phyloP scores from a whole-genome alignment of 2,113 vertebrate species.

The Stigmatopora nigra region DNA sequence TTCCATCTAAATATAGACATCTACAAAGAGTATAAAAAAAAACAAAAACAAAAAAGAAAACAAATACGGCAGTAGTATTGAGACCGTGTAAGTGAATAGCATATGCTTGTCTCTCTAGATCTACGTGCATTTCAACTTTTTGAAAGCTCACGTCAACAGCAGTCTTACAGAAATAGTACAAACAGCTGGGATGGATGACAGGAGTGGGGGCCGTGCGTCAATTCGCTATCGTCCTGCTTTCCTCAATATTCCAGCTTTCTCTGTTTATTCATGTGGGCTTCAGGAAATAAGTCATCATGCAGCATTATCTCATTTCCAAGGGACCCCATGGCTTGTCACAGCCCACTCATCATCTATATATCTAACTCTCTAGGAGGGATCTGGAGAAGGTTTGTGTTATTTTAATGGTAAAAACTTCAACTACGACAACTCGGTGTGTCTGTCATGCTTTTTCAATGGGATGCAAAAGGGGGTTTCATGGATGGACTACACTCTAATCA shows the following conservation, averaged over 20 bases:
- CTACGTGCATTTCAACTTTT: slow-evolving; percentile 12
- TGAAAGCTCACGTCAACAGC: slow-evolving; percentile 36
- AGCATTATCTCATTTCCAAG: slow-evolving; percentile 50
- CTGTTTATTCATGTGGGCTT: slow-evolving; percentile 44
- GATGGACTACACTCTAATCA: slow-evolving; percentile 66
- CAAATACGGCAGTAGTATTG: slow-evolving; percentile 34
- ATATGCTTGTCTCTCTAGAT: slow-evolving; percentile 39
- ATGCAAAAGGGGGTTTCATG: slow-evolving; percentile 64
- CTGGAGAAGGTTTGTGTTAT: slow-evolving; percentile 49
- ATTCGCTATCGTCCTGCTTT: slow-evolving; percentile 9
- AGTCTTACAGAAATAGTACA: slow-evolving; percentile 23
- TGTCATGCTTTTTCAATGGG: slow-evolving; percentile 25
- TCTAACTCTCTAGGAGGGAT: slow-evolving; percentile 38
- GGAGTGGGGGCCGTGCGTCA: slow-evolving; percentile 3
- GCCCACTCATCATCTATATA: slow-evolving; percentile 17
- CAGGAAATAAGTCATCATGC: slow-evolving; percentile 55
- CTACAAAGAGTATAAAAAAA: slow-evolving; percentile 38
- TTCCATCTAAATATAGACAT: slow-evolving; percentile 39
- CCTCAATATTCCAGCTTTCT: slow-evolving; percentile 18
- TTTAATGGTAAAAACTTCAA: slow-evolving; percentile 47
- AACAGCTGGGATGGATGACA: slow-evolving; percentile 17
- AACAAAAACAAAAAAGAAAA: slow-evolving; percentile 34
- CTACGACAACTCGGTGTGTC: slow-evolving; percentile 33
- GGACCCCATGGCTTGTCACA: slow-evolving; percentile 19
- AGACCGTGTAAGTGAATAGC: slow-evolving; percentile 26